phyloP scores from a whole-genome alignment of 1,140 invertebrate genomes.

The Bacillus rossius region DNA sequence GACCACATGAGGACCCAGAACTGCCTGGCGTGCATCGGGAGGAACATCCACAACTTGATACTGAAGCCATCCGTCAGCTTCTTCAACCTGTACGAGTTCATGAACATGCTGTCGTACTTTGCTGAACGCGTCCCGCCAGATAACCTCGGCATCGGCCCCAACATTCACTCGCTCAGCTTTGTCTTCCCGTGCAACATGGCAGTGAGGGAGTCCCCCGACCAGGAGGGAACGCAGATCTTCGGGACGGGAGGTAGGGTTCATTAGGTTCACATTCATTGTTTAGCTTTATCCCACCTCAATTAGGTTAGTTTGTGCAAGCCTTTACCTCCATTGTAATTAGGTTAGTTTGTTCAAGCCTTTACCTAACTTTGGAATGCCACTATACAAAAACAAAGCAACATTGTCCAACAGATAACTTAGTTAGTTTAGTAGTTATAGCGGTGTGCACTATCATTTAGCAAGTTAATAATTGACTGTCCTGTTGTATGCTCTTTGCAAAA shows the following conservation, averaged over 20 bases:
- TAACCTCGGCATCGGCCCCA: conserved; percentile 44
- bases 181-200: conserved; percentile 74
- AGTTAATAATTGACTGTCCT: no score
- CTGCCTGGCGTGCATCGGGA: conserved; percentile 65
- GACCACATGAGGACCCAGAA: conserved; percentile 68
- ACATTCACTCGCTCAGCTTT: conserved; percentile 61
- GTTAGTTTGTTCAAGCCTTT: no score
- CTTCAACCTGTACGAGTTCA: conserved; percentile 79
- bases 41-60: conserved; percentile 57
- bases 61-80: conserved; percentile 74
- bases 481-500: no score
- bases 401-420: no score
- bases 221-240: conserved; percentile 55
- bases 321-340: no score
- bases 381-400: no score
- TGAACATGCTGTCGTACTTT: conserved; percentile 73
- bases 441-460: no score
- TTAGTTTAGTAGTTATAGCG: no score
- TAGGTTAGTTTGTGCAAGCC: no score
- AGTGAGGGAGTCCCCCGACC: conserved; percentile 44
- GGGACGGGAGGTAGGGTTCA: conserved; percentile 66
- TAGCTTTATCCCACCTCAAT: no score
- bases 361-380: no score
- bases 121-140: conserved; percentile 44
- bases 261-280: no score